Evolutionary conservation across 2,888 invertebrate genomes (phyloP).

Genomic region (Rhingia campestris): DNA sequence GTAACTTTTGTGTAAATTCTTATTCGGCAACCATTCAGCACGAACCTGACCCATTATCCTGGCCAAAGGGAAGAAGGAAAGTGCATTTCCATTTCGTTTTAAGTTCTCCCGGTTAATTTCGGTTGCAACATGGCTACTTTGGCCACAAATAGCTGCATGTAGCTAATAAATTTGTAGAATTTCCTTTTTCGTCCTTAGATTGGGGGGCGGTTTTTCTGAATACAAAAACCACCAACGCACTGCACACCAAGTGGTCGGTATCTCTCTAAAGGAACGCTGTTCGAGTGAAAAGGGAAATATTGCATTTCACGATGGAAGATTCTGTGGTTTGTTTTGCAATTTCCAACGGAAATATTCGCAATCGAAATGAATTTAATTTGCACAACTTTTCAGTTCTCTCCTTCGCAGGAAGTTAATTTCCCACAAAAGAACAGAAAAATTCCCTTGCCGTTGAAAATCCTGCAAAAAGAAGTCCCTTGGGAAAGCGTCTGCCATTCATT

Average conservation of each 20-base stretch:
- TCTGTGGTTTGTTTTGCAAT: background rate
- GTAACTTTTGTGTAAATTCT: conserved; percentile 30
- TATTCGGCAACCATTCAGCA: conserved; percentile 12
- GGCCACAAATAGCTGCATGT: conserved; percentile 12
- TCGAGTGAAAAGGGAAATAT: conserved; percentile 2
- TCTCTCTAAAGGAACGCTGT: conserved; percentile 25
- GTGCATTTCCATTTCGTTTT: conserved; percentile 31
- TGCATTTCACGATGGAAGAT: conserved; percentile 9
- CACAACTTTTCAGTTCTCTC: conserved; percentile 1
- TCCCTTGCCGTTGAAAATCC: background rate
- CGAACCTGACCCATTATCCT: background rate
- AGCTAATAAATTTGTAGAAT: conserved; percentile 39
- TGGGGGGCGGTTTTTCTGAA: background rate
- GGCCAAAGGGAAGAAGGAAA: background rate
- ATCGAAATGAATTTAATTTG: conserved; percentile 42
- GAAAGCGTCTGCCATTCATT: conserved; percentile 8
- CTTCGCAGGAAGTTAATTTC: conserved; percentile 38
- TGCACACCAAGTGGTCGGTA: background rate
- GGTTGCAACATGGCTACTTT: conserved; percentile 14
- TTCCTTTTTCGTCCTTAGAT: background rate
- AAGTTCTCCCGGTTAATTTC: conserved; percentile 28
- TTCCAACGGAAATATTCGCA: conserved; percentile 18
- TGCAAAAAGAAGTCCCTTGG: conserved; percentile 3
- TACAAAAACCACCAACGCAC: conserved; percentile 8
- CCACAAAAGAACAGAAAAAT: background rate